Percentiles rank a stretch among this genome's conserved stretches.
Evolutionary conservation across 2,113 vertebrate genomes (phyloP).

Genomic region (Odontophorus gujanensis): DNA sequence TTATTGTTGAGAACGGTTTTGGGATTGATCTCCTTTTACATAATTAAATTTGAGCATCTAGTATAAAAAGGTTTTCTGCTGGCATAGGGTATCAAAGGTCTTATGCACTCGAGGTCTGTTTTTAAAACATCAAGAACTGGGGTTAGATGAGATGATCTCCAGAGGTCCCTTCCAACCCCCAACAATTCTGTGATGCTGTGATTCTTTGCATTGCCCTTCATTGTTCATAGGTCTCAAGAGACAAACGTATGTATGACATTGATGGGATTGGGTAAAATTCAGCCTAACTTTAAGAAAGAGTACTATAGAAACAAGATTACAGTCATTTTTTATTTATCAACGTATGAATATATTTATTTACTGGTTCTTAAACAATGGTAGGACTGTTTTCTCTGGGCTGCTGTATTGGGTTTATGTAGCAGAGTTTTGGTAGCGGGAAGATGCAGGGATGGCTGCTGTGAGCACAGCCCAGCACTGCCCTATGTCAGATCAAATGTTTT

Average conservation of each 20-base stretch:
- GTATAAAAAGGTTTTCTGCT: background rate
- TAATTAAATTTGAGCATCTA: background rate
- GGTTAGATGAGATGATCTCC: no score
- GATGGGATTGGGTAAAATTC: background rate
- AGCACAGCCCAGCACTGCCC: background rate
- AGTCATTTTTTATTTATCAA: background rate
- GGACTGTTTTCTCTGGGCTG: background rate
- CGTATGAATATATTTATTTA: background rate
- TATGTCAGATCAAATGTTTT: background rate
- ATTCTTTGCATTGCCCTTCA: background rate
- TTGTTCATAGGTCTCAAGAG: background rate
- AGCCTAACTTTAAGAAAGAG: background rate
- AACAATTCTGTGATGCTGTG: no score
- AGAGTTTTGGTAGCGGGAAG: background rate
- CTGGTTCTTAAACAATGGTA: background rate
- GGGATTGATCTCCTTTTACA: background rate
- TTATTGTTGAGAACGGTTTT: background rate
- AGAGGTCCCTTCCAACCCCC: no score
- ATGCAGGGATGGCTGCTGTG: background rate
- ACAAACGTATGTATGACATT: background rate
- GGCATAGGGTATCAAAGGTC: background rate
- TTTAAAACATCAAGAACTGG: background rate
- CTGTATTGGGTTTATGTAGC: background rate
- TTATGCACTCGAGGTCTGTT: background rate
- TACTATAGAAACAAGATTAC: background rate